These are phyloP conservation scores for Nibea albiflora DNA, from an alignment of 2,113 vertebrate genomes.

Conservation along the genomic window DNA sequence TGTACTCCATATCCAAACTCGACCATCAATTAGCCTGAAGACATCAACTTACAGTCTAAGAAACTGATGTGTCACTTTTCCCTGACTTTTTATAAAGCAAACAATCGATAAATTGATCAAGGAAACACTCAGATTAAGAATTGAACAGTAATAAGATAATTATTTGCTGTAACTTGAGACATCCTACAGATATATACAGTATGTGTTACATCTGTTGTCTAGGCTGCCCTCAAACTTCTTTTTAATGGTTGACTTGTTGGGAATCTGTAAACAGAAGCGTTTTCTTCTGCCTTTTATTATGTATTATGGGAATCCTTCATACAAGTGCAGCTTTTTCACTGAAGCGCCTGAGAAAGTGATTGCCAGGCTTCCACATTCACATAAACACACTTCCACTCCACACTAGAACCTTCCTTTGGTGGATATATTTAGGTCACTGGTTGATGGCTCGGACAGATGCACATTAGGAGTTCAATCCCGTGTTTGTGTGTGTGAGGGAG, in stretches of 20 bases:
- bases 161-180: neutral
- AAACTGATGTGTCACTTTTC: neutral
- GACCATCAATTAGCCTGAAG: neutral
- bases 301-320: neutral
- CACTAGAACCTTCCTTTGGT: slow-evolving; percentile 49
- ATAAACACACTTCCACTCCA: slow-evolving; percentile 40
- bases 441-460: slow-evolving; percentile 64
- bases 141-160: neutral
- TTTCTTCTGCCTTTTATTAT: neutral
- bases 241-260: neutral
- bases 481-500: slow-evolving; percentile 24
- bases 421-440: slow-evolving; percentile 76
- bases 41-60: neutral
- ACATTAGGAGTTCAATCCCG: slow-evolving; percentile 28
- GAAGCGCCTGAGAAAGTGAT: slow-evolving; percentile 15
- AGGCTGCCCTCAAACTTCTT: neutral
- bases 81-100: neutral
- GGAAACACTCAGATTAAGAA: neutral
- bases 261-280: neutral
- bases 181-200: neutral
- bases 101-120: neutral
- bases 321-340: neutral
- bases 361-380: slow-evolving; percentile 23
- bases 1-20: too few species aligned
- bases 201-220: neutral